Conservation (phyloP, 1,140 invertebrate genomes). For the Tribolium castaneum region DNA sequence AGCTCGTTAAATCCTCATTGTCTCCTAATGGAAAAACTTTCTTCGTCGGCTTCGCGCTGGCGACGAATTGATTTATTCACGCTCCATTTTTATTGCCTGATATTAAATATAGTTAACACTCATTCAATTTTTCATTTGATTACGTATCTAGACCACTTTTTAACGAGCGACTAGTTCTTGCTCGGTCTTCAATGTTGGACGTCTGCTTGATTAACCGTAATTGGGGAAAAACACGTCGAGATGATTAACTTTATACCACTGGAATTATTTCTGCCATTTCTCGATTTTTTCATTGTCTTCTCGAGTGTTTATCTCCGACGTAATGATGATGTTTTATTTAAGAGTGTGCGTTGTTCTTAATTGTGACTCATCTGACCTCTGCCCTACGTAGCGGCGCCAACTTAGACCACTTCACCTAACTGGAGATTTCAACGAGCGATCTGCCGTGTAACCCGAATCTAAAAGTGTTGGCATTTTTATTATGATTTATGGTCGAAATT, state of each 20-base stretch:
- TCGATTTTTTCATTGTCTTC: background rate
- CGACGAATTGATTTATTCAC: constrained; percentile 16
- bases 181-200: background rate
- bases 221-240: background rate
- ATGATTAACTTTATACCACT: too few species aligned
- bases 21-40: constrained; percentile 9
- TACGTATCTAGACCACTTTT: constrained; percentile 21
- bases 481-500: constrained; percentile 24
- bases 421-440: background rate
- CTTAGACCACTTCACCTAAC: constrained; percentile 22
- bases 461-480: constrained; percentile 26
- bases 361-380: constrained; percentile 48
- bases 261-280: background rate
- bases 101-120: constrained; percentile 35
- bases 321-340: constrained; percentile 48
- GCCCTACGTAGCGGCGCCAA: constrained; percentile 39
- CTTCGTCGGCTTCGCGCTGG: background rate
- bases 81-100: constrained; percentile 14
- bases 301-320: constrained; percentile 26
- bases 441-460: constrained; percentile 10
- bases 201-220: background rate
- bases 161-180: background rate
- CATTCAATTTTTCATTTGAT: constrained; percentile 35
- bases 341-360: constrained; percentile 43
- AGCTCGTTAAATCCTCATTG: constrained; percentile 24